phyloP scores from a whole-genome alignment of 2,113 vertebrate species.

The Forbesichthys papilliferus region DNA sequence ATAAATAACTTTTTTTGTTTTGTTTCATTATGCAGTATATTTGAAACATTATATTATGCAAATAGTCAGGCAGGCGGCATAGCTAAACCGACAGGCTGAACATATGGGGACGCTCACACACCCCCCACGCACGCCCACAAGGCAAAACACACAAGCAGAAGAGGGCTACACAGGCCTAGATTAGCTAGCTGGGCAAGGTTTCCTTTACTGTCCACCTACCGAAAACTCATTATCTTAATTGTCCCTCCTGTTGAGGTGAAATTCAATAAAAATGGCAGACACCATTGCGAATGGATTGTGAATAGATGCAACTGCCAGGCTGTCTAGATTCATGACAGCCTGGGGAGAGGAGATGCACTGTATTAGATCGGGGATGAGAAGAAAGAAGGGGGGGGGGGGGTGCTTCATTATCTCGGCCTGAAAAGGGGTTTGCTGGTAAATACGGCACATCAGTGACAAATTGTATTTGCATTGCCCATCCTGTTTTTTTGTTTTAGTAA shows the following conservation, averaged over 20 bases:
- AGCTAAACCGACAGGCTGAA: neutral
- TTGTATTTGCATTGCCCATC: constrained; percentile 37
- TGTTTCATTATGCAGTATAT: neutral
- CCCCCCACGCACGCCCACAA: constrained; percentile 33
- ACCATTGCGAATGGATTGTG: constrained; percentile 62
- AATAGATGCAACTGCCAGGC: constrained; percentile 57
- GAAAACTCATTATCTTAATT: constrained; percentile 70
- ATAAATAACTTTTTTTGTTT: neutral
- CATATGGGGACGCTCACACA: constrained; percentile 22
- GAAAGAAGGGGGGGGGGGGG: neutral
- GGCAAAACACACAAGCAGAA: neutral
- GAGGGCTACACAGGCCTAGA: constrained; percentile 24
- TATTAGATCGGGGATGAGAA: constrained; percentile 29
- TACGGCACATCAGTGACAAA: constrained; percentile 47
- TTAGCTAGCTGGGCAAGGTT: constrained; percentile 51
- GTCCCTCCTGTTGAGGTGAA: constrained; percentile 66
- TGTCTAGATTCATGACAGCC: constrained; percentile 64
- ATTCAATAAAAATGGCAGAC: constrained; percentile 66
- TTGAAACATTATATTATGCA: constrained; percentile 8
- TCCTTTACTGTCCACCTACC: constrained; percentile 67
- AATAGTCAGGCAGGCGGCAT: neutral
- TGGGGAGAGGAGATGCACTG: constrained; percentile 41
- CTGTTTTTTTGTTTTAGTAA: constrained; percentile 49
- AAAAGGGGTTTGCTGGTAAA: constrained; percentile 46
- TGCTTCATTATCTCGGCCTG: constrained; percentile 52